Base-by-base conservation (phyloP, 2,797 vertebrate genomes). In the Sebastes itinus region DNA sequence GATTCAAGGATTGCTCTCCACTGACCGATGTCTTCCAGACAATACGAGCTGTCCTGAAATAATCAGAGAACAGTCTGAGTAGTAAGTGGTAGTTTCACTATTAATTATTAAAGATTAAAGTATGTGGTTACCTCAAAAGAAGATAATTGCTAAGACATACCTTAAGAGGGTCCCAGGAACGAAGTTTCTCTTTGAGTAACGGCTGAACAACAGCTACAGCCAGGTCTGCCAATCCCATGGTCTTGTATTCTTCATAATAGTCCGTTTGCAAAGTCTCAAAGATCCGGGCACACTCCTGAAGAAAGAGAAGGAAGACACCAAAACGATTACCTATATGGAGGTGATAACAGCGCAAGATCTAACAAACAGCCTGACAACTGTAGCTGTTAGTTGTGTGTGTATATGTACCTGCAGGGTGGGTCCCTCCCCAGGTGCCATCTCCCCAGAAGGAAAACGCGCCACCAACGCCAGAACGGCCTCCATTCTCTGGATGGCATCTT, bases 1-100 rank as follows among this genome's bases (percentile, higher is more conserved):
- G 97, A 97, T 88, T 99, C 99, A 82, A 99, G 93, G 73, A 99
- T 97, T 78, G 91, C 95, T 87, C 98, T 98, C 99, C 99, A 99
- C 85, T 97, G 97, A 81, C 96, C 96, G 13, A 99, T 96, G 77
- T 98, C 96, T 87, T 99, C 97, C 0, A 97, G 96, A 88, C 97
- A 97, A 0, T 96, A 98, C 0, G 94, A 90, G 49, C 95, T 96
- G 90, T 99, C 99, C 98, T 99, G 84, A 75, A 93, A 84, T 73
- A 22, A 68, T 25, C 7, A 83, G 16, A 79, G 14, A 77, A 63
- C 16, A 63, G 3, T 35, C 2, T 61, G 33, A 64, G 4, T 49
- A 9, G 7, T 20, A 62, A 30, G 6, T 20, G 4, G 16, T 8
- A 25, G 6, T 10, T 74, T 27, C 2, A 63, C 8, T 12, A 58